Evolutionary conservation across 1,140 invertebrate species (phyloP), one percentile per base, ranked within the genome.

Genomic region (Bombus waltoni): DNA sequence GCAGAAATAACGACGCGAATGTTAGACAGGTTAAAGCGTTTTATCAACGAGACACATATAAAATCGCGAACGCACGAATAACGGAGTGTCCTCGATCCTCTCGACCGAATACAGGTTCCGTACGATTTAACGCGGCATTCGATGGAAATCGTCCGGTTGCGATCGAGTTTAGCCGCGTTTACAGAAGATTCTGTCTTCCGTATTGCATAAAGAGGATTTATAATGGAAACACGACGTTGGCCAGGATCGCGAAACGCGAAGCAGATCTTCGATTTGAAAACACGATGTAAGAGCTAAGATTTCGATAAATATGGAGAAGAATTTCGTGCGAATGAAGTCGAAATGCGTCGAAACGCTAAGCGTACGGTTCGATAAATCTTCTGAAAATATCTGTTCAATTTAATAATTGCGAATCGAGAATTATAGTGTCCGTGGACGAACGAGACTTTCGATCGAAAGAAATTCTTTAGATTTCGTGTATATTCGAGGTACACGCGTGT

Each of bases 41-140:
- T 87, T 89, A 87, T 89, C 88, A 89, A 83, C 77, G 47, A 57
- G 68, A 62, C n/a, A 85, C 32, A 87, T 87, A 89, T 89, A 90
- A 85, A 90, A 84, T 81, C 76, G 59, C 42, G 53, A 59, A 62
- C 11, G 47, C 62, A 72, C 75, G 72, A 83, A 32, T 32, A 10
- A 3, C 65, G 35, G 25, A 66, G 42, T 70, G 72, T 73, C 40
- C 77, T 62, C 82, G 77, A 88, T 89, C 75, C 77, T 85, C 81
- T 73, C 22, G 53, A 22, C 71, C 47, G 86, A 47, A 47, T 47
- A 44, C 32, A 79, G 42, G 44, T 90, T 90, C 78, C 88, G 32
- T 76, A 42, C 89, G 88, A 90, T 85, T 89, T 84, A 74, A 89
- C 87, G 62, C 82, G 65, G 81, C 32, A 71, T 81, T 84, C 86